phyloP scores from a whole-genome alignment of 2,888 invertebrate genomes.

The Meganola albula region DNA sequence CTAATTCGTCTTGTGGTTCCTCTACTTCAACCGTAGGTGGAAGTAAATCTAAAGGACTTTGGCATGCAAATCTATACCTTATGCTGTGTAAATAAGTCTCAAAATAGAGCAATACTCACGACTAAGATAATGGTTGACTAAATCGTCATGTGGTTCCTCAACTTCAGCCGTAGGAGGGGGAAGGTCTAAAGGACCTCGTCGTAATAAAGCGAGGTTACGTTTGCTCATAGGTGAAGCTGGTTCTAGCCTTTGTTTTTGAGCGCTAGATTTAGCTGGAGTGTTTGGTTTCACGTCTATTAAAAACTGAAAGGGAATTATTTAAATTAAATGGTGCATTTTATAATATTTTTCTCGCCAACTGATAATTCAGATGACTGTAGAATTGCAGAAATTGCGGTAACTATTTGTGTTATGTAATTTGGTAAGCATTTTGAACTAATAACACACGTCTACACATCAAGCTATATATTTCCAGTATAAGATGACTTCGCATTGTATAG shows the following conservation, averaged over 20 bases:
- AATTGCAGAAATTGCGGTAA: no score
- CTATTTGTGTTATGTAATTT: no score
- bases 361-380: no score
- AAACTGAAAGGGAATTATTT: constrained; percentile 43
- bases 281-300: constrained; percentile 43
- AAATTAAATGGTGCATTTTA: no score
- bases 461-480: no score
- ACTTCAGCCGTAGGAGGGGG: constrained; percentile 34
- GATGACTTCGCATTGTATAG: no score
- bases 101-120: constrained; percentile 39
- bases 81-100: neutral
- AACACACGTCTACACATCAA: no score
- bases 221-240: constrained; percentile 68
- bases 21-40: constrained; percentile 28
- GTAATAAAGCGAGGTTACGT: constrained; percentile 72
- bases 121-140: constrained; percentile 62
- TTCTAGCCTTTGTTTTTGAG: constrained; percentile 37
- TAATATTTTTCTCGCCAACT: no score
- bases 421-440: no score
- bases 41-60: constrained; percentile 47
- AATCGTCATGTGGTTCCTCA: constrained; percentile 44
- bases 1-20: constrained; percentile 50
- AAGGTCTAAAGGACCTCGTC: constrained; percentile 50
- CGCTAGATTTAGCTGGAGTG: constrained; percentile 45
- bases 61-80: constrained; percentile 34